Evolutionary conservation across 2,888 invertebrate genomes (phyloP), one percentile per base, ranked within the genome.

Genomic region (Metacarcinus magister): DNA sequence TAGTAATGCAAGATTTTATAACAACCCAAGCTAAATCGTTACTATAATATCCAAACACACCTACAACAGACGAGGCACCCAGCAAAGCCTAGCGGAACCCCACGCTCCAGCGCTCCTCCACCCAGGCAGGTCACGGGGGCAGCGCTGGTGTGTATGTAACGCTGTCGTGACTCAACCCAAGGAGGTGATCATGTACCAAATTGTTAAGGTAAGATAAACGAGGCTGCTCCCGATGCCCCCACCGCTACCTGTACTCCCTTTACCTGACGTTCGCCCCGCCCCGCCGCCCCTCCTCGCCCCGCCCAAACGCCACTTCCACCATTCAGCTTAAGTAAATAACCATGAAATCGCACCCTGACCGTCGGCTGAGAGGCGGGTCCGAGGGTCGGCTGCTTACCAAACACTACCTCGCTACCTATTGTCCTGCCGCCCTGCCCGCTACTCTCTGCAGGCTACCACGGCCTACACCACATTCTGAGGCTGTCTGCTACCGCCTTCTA

Each of bases 291-390:
- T 28, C 2, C 87, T 39, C 39, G 16, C 39, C 87, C 32, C 87
- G 16, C 39, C 87, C 87, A 32, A 32, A 87, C 39, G 16, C 39
- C 39, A 23, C 87, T 10, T 19, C 39, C 87, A 5, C 87, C 39
- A 39, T 87, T 87, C 87, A 87, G 16, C 87, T 39, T 87, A 87
- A 39, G 87, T 87, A 87, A 87, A 87, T 39, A 87, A 4, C 87
- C 87, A 39, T 87, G 87, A 87, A 87, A 87, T 87, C 87, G 87
- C 39, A 39, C 39, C 87, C 39, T 16, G 39, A 87, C 87, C 87
- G 87, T 87, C 7, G 39, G 87, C 39, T 39, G 39, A 19, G 13
- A 16, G 87, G 87, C 32, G 16, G 39, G 39, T 87, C 87, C 39
- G 28, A 4, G 39, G 39, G 32, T 87, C 39, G 7, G 75, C 75